Evolutionary conservation across 1,140 invertebrate genomes (phyloP).

Genomic region (Microplitis demolitor): DNA sequence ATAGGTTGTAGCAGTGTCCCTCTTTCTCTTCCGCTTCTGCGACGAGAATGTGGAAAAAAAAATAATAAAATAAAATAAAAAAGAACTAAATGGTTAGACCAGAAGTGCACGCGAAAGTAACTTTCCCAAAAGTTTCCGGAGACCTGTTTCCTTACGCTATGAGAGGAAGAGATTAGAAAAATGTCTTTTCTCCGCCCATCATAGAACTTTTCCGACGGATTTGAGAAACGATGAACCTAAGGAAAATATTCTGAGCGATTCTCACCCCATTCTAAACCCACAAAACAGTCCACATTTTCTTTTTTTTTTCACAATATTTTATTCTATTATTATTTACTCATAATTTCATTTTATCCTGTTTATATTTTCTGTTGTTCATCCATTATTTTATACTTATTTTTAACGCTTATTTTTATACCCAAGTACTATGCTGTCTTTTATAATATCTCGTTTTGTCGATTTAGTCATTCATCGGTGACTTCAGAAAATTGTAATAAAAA

Average conservation of each 20-base stretch:
- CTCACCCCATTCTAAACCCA: slow-evolving; percentile 5
- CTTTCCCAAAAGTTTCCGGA: slow-evolving; percentile 25
- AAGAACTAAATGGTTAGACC: not conserved
- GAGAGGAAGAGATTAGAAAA: slow-evolving; percentile 35
- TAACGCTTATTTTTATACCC: not conserved
- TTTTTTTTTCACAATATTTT: not conserved
- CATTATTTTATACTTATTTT: not conserved
- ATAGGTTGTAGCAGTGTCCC: slow-evolving; percentile 8
- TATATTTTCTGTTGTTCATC: slow-evolving; percentile 7
- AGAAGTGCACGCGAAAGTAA: slow-evolving; percentile 22
- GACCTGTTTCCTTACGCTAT: slow-evolving; percentile 4
- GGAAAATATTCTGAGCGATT: slow-evolving; percentile 20
- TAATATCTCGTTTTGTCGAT: too few relatives aligned
- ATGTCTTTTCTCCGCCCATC: slow-evolving; percentile 22
- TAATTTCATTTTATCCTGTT: not conserved
- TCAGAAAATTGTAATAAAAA: too few relatives aligned
- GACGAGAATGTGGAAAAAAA: not conserved
- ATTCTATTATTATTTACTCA: not conserved
- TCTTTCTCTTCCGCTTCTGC: slow-evolving; percentile 12
- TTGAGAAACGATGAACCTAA: slow-evolving; percentile 27
- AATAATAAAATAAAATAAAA: not conserved
- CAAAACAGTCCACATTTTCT: not conserved
- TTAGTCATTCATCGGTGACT: too few relatives aligned
- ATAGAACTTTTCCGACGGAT: slow-evolving; percentile 10
- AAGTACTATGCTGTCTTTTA: not conserved